These are phyloP conservation scores for Stomorhina lunata DNA, from an alignment of 2,888 invertebrate species.

Conservation along the genomic window DNA sequence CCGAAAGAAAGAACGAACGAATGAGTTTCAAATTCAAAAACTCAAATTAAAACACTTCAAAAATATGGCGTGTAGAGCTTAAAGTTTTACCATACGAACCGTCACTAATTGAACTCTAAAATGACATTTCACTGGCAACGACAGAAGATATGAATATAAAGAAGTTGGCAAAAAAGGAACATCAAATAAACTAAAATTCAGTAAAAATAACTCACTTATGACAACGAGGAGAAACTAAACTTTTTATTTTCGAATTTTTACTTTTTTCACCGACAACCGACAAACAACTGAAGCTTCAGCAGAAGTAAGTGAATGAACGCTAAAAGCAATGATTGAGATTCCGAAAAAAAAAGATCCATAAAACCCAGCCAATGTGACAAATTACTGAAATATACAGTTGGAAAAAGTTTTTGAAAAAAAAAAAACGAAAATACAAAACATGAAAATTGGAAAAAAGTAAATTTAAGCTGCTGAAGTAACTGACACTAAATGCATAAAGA, in stretches of 20 bases:
- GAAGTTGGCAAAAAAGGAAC: neutral
- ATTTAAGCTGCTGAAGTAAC: conserved; percentile 39
- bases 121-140: conserved; percentile 17
- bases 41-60: conserved; percentile 18
- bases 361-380: conserved; percentile 57
- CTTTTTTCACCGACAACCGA: neutral
- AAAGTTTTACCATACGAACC: conserved; percentile 29
- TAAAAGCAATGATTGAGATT: conserved; percentile 17
- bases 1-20: too few relatives aligned
- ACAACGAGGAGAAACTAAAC: conserved; percentile 13
- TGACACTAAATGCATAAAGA: conserved; percentile 50
- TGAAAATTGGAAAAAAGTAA: conserved; percentile 9
- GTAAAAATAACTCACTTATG: conserved; percentile 21
- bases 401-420: conserved; percentile 1
- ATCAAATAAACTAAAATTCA: conserved; percentile 16
- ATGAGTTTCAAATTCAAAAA: conserved; percentile 13
- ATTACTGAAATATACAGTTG: conserved; percentile 53
- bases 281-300: neutral
- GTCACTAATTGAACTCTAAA: conserved; percentile 46
- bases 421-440: neutral
- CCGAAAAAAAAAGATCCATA: neutral
- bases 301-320: conserved; percentile 5
- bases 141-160: neutral
- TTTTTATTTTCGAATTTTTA: neutral
- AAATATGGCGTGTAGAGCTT: conserved; percentile 30